A percentile compares a stretch with the other conserved stretches of the same genome.
Evolutionary conservation across 2,113 vertebrate genomes (phyloP).

Genomic region (Onychostruthus taczanowskii): DNA sequence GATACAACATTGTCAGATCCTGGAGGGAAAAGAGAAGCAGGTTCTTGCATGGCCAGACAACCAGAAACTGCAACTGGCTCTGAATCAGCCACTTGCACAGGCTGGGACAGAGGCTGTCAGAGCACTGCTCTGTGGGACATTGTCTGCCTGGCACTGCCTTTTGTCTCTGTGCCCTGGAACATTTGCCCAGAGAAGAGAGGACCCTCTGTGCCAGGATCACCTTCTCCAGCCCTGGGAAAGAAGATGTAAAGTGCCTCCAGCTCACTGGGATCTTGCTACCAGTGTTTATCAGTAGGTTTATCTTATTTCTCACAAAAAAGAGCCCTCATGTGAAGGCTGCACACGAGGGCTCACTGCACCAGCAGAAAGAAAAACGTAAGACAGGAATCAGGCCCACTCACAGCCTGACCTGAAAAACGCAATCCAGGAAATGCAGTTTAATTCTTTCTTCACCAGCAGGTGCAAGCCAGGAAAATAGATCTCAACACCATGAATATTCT

Average conservation of each 20-base stretch:
- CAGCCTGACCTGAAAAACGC: background rate
- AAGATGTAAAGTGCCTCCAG: background rate
- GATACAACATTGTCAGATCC: accelerated
- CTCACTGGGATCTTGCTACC: background rate
- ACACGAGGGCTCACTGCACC: accelerated
- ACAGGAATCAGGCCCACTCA: background rate
- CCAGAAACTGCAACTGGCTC: background rate
- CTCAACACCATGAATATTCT: background rate
- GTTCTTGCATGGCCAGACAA: accelerated
- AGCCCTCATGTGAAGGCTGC: background rate
- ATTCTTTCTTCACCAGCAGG: background rate
- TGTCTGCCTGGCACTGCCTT: background rate
- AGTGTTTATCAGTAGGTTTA: background rate
- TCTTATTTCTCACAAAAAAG: background rate
- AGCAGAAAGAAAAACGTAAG: background rate
- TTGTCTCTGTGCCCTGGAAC: background rate
- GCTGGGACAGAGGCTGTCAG: background rate
- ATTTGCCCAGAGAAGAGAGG: accelerated
- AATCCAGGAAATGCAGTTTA: background rate
- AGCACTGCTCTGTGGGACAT: background rate
- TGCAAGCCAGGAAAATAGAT: background rate
- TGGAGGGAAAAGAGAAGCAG: background rate
- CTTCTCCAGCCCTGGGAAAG: accelerated
- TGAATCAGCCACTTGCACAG: background rate
- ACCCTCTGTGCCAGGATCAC: background rate